Base-by-base conservation (phyloP, 2,888 invertebrate species). In the Polylopha cassiicola region DNA sequence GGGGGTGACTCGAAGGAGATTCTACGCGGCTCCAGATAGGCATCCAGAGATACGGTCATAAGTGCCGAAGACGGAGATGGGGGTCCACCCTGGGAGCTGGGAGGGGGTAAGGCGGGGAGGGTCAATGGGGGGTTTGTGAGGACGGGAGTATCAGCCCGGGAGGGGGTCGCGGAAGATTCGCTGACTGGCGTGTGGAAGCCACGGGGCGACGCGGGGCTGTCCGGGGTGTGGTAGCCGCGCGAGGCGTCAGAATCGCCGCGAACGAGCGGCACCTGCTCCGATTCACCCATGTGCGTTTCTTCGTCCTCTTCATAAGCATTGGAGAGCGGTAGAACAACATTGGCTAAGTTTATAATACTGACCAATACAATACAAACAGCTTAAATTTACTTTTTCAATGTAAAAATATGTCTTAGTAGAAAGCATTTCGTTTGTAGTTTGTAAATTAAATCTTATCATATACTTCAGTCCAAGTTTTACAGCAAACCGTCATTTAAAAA, bases 51-150 rank as follows among this genome's bases (percentile, higher is more conserved):
- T 3, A 93, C 91, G 0, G 95, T 94, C 88, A 93, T 91, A 3
- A 93, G 88, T 1, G 94, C 95, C 0, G 95, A 95, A 44, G 92
- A 94, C 0, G 95, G 95, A 0, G 95, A 93, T 0, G 93, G 92
- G 0, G 92, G 89, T 8, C 74, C 79, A 20, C 61, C 73, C 8
- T 61, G 73, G 0, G 73, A 67, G 3, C 56, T 56, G 15, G 66
- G 60, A 1, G 71, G 59, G 11, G 70, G 65, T 3, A 73, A 50
- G 44, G 76, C 65, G 63, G 86, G 50, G 57, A 13, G 92, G 89
- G 61, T 90, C 88, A 8, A 92, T 90, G 2, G 92, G 0, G 50
- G 44, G 1, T 52, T 51, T 1, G 46, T 46, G 48, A 45, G 51
- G 2, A 63, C 63, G 8, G 61, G 63, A 10, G 73, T 45, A 64